Evolutionary conservation across 2,888 invertebrate genomes (phyloP).

Genomic region (Dioctria rufipes): DNA sequence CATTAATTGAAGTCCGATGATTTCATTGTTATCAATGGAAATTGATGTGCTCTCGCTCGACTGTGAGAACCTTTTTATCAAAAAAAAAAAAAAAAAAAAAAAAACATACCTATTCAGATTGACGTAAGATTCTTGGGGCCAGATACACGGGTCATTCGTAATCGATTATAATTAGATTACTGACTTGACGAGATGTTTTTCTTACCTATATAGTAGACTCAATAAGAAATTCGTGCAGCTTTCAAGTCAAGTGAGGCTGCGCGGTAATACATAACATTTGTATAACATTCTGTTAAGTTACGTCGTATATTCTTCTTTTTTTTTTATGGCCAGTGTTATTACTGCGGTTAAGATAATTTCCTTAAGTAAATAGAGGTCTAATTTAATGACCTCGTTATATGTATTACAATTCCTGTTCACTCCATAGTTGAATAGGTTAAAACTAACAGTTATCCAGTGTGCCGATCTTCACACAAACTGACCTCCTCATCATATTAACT

Average conservation of each 20-base stretch:
- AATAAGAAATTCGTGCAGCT: too few species aligned
- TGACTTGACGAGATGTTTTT: slow-evolving; percentile 20
- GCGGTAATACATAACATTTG: too few species aligned
- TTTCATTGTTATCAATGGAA: slow-evolving; percentile 45
- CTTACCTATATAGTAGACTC: background rate
- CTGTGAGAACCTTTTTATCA: slow-evolving; percentile 36
- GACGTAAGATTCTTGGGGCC: slow-evolving; percentile 15
- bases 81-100: slow-evolving; percentile 3
- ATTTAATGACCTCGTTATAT: too few species aligned
- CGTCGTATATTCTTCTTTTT: background rate
- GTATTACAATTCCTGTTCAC: too few species aligned
- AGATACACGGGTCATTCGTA: slow-evolving; percentile 10
- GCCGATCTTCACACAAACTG: slow-evolving; percentile 18
- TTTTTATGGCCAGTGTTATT: background rate
- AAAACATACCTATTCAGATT: background rate
- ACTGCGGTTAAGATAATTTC: too few species aligned
- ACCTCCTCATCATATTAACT: slow-evolving; percentile 22
- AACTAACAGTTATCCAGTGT: slow-evolving; percentile 26
- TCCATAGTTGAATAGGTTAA: slow-evolving; percentile 1
- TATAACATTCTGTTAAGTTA: too few species aligned
- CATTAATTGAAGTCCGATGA: slow-evolving; percentile 37
- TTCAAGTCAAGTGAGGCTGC: too few species aligned
- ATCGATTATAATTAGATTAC: slow-evolving; percentile 49
- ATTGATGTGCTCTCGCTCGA: background rate
- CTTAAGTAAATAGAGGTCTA: slow-evolving; percentile 15